Base-by-base conservation (phyloP, 2,113 vertebrate genomes). In the Pagrus major region DNA sequence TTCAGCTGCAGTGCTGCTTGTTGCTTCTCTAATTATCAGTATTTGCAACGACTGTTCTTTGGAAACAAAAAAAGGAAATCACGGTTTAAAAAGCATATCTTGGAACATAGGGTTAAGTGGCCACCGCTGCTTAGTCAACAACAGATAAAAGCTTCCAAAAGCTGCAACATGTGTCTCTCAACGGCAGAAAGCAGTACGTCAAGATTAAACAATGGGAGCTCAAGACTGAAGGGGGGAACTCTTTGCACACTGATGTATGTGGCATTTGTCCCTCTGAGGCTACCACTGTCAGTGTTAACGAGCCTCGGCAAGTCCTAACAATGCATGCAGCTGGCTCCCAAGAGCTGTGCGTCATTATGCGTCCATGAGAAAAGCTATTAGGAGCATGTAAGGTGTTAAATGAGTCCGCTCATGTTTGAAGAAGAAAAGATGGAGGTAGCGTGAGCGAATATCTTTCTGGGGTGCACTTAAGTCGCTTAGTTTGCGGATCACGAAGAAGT, bases 211-310 rank as follows among this genome's bases (percentile, higher is more conserved):
- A 86, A 82, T 80, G 83, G 83, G 49, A 71, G 63, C 29, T 79
- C 12, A 81, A 74, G 85, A 77, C 15, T 56, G 47, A 69, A 71
- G 21, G 20, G 23, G 20, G 27, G 68, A 80, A 88, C 82, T 79
- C 21, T 18, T 81, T 86, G 72, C 86, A 85, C 71, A 63, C 86
- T 92, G 94, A 93, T 90, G 88, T 90, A 93, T 92, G 91, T 93
- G 84, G 86, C 93, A 92, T 94, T 95, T 96, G 95, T 95, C 94
- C 93, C 95, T 95, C 90, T 86, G 86, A 95, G 90, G 90, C 93
- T 96, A 95, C 95, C 72, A 10, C 92, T 94, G 94, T 92, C 91
- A 94, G 91, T 86, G 86, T 93, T 94, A 95, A 95, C 94, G 92
- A 96, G 91, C 86, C 94, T 93, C 93, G 91, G 94, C 95, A 85